Conservation (phyloP, 2,888 invertebrate genomes). For the Entomobrya proxima region DNA sequence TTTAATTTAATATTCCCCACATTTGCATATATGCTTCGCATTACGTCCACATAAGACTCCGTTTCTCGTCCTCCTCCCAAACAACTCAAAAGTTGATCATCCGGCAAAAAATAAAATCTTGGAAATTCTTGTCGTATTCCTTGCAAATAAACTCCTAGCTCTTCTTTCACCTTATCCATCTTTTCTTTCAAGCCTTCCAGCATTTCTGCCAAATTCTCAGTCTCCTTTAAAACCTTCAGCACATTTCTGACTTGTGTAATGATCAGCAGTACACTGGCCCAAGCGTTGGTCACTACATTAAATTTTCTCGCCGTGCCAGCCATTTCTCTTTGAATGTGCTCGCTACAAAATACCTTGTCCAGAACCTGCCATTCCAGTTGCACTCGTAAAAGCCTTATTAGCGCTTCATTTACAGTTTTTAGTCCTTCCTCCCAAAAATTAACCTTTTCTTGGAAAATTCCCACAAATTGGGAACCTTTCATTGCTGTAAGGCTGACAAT, state of each 20-base stretch:
- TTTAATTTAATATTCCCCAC: background rate
- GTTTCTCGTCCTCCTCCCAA: background rate
- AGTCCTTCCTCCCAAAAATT: background rate
- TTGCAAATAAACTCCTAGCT: background rate
- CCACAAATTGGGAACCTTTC: slow-evolving; percentile 15
- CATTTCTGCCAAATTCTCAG: background rate
- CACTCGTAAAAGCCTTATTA: background rate
- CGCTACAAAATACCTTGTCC: slow-evolving; percentile 1
- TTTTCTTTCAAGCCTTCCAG: background rate
- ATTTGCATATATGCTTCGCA: background rate
- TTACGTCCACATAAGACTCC: background rate
- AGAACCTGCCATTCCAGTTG: slow-evolving; percentile 26
- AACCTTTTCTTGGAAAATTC: slow-evolving; percentile 7
- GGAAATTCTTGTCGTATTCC: slow-evolving; percentile 18
- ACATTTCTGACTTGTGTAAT: slow-evolving; percentile 19
- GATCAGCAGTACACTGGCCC: slow-evolving; percentile 42
- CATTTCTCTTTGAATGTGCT: slow-evolving; percentile 13
- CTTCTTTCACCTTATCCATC: background rate
- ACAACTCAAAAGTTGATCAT: background rate
- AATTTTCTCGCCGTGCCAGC: background rate
- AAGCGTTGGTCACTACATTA: background rate
- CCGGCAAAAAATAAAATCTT: slow-evolving; percentile 1
- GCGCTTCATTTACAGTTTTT: background rate
- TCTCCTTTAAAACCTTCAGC: background rate
- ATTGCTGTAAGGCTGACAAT: slow-evolving; percentile 16